phyloP scores from a whole-genome alignment of 1,140 invertebrate species.

The Drosophila guanche region DNA sequence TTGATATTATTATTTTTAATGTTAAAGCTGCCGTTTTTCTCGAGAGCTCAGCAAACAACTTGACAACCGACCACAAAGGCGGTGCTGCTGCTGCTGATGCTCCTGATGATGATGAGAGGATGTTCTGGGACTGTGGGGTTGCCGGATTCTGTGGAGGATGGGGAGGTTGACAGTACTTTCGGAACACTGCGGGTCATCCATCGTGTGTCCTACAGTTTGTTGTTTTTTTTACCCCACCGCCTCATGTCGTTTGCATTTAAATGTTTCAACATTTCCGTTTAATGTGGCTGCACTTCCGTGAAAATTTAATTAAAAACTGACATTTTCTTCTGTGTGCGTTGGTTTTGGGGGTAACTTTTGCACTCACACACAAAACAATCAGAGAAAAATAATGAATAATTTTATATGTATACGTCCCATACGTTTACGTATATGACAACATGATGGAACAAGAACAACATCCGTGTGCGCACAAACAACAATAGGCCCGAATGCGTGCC shows the following conservation, averaged over 20 bases:
- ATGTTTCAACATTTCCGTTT: constrained; percentile 65
- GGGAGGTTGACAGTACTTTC: background rate
- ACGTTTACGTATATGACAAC: too few species aligned
- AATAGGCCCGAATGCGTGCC: background rate
- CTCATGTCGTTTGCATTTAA: constrained; percentile 55
- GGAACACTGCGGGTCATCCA: constrained; percentile 5
- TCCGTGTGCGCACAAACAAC: constrained; percentile 7
- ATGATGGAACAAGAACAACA: constrained; percentile 18
- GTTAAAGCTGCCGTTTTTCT: too few species aligned
- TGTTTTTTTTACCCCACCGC: constrained; percentile 1
- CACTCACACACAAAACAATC: constrained; percentile 1
- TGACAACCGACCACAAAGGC: constrained; percentile 16
- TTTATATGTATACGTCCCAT: constrained; percentile 12
- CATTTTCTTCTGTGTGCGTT: constrained; percentile 32
- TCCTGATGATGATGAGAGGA: background rate
- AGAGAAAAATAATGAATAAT: constrained; percentile 53
- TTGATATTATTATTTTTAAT: too few species aligned
- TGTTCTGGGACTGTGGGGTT: background rate
- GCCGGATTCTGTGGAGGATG: background rate
- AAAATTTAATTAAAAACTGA: constrained; percentile 71
- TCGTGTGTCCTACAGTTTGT: constrained; percentile 8
- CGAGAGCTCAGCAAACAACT: constrained; percentile 17
- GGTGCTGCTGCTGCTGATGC: background rate
- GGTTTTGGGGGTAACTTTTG: constrained; percentile 16
- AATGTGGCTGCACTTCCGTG: constrained; percentile 62